A percentile compares a stretch with the other conserved stretches of the same genome.
phyloP scores from a whole-genome alignment of 2,797 vertebrate genomes.

The Fratercula arctica region DNA sequence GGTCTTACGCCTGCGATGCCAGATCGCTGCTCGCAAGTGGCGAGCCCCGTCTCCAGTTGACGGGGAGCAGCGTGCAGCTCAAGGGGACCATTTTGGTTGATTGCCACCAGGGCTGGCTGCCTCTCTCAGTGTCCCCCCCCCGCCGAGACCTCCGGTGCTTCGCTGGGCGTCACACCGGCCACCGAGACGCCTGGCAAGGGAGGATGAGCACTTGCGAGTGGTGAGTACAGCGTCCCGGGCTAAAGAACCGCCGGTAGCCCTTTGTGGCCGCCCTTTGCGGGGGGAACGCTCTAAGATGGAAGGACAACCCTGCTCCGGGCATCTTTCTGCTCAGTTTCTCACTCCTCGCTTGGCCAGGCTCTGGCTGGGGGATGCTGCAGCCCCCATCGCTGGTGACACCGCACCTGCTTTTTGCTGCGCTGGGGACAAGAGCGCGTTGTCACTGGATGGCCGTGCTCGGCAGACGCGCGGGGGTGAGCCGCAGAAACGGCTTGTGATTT shows the following conservation, averaged over 20 bases:
- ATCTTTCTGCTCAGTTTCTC: neutral
- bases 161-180: rapidly evolving
- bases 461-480: rapidly evolving
- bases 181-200: neutral
- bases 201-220: neutral
- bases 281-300: neutral
- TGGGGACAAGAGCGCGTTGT: rapidly evolving
- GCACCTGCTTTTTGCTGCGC: rapidly evolving
- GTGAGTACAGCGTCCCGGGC: neutral
- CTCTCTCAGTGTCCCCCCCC: neutral
- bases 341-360: neutral
- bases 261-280: neutral
- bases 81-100: neutral
- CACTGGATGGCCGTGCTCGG: rapidly evolving
- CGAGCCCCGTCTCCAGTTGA: neutral
- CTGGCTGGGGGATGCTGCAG: neutral
- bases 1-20: rapidly evolving
- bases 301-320: neutral
- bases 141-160: neutral
- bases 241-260: neutral
- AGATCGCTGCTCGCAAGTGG: rapidly evolving
- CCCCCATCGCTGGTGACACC: rapidly evolving
- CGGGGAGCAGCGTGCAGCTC: neutral
- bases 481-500: too few relatives aligned
- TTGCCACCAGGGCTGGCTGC: neutral